Base-by-base conservation (phyloP, 2,888 invertebrate genomes). In the Steinernema hermaphroditum region DNA sequence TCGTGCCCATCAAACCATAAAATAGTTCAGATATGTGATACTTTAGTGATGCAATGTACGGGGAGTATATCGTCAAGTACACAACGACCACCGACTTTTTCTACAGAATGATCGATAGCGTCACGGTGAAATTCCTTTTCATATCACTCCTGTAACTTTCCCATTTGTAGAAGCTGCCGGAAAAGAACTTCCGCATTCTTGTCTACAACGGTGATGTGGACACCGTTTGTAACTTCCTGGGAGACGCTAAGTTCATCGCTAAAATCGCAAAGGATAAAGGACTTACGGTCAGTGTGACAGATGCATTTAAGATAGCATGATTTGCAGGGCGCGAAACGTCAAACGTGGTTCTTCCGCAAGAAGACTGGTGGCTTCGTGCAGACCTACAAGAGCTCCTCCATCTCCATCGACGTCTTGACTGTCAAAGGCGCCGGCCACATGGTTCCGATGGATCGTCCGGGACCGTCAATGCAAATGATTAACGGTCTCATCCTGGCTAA, bases 141-240 rank as follows among this genome's bases (percentile, higher is more conserved):
- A n/a, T n/a, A n/a, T n/a, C n/a, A n/a, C n/a, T n/a, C n/a, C n/a
- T n/a, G n/a, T n/a, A n/a, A n/a, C n/a, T n/a, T n/a, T n/a, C n/a
- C n/a, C n/a, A n/a, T n/a, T n/a, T n/a, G n/a, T n/a, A n/a, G n/a
- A n/a, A n/a, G n/a, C n/a, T n/a, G n/a, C n/a, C n/a, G 6, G 9
- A 32, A 12, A 43, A 43, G 29, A 75, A 80, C 70, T 83, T 83
- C 78, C 81, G 82, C 34, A 80, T 83, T 72, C 69, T 83, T 62
- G 77, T 83, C 73, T 83, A 80, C 74, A 83, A 83, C 72, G 83
- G 82, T 46, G 79, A 75, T 78, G 80, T 62, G n/a, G 83, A 83
- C 57, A 82, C 82, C 8, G 82, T 83, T 1, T 83, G 83, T 76
- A 83, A 83, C 73, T 83, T 80, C 72, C 72, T 83, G n/a, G 83